Evolutionary conservation across 2,888 invertebrate species (phyloP), one percentile per base, ranked within the genome.

Genomic region (Chirona hameri): DNA sequence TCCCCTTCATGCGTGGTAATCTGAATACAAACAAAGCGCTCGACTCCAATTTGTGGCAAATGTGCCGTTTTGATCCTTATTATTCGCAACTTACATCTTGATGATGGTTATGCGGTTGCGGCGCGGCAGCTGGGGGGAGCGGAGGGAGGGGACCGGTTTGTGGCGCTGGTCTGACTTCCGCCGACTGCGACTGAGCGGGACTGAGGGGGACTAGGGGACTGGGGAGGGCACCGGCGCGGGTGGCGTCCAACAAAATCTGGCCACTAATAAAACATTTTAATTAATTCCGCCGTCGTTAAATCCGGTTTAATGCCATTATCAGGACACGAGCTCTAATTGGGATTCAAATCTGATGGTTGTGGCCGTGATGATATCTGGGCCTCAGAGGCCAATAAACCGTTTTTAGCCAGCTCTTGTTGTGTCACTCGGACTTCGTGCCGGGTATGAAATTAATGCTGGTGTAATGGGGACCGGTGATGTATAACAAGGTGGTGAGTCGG

Each of bases 81-180:
- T 76, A 76, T 76, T 39, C 76, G 27, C 76, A 76, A 46, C 39
- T 76, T 76, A 76, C 76, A 76, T 76, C 76, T 76, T 76, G 76
- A 76, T 76, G 76, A 76, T 46, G 29, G 27, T 31, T 72, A 72
- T 72, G 14, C 31, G 15, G 18, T 15, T 18, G 52, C 18, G 39
- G 18, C 7, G 31, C 29, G 69, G 29, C 27, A 69, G 69, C 29
- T 10, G 69, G 60, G 24, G 24, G 24, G 24, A 9, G 60, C 1
- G 52, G n/a, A 27, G 65, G 15, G 72, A 1, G 65, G 72, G 31
- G 72, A 31, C 72, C 31, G 31, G 72, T 72, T 29, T 18, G 72
- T 27, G 10, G 2, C 72, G 15, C 14, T 31, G 72, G 18, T 1
- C 72, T n/a, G n/a, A 72, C 72, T 31, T 72, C 31, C 31, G 72